Evolutionary conservation across 1,140 invertebrate species (phyloP).

Genomic region (Sogatella furcifera): DNA sequence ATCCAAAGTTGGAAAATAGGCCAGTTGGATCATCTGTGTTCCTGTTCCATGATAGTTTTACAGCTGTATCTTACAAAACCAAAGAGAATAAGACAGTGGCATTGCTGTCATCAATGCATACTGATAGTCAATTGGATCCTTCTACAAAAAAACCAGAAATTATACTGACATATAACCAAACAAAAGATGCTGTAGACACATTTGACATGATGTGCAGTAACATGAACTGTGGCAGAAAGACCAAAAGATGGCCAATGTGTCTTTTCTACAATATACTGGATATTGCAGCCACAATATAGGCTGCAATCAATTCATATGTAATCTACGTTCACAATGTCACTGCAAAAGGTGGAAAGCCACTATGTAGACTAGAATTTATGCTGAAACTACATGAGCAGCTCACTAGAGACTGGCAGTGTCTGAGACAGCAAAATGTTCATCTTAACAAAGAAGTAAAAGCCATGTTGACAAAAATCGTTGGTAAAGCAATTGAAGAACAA

Average conservation of each 20-base stretch:
- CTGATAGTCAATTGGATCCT: conserved; percentile 18
- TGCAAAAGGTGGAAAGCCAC: not conserved
- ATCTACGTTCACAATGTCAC: not conserved
- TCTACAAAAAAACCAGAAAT: conserved; percentile 31
- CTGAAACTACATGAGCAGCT: not conserved
- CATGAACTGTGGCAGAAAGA: conserved; percentile 26
- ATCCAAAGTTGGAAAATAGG: not conserved
- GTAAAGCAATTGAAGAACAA: no score
- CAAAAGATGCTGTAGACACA: conserved; percentile 36
- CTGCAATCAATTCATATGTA: not conserved
- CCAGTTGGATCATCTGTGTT: not conserved
- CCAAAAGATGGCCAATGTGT: conserved; percentile 29
- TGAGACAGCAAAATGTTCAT: no score
- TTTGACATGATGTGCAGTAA: conserved; percentile 33
- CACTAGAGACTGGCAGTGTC: not conserved
- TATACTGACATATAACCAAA: conserved; percentile 32
- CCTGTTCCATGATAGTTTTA: conserved; percentile 11
- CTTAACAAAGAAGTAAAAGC: no score
- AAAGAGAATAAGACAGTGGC: conserved; percentile 22
- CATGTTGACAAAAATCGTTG: no score
- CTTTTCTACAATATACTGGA: conserved; percentile 14
- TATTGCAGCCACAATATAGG: conserved; percentile 6
- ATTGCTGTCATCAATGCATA: conserved; percentile 23
- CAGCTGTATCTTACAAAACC: conserved; percentile 23
- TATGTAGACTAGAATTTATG: not conserved